A percentile compares a stretch with the other conserved stretches of the same genome.
phyloP scores from a whole-genome alignment of 2,113 vertebrate genomes.

The Pomatorhinus ruficollis region DNA sequence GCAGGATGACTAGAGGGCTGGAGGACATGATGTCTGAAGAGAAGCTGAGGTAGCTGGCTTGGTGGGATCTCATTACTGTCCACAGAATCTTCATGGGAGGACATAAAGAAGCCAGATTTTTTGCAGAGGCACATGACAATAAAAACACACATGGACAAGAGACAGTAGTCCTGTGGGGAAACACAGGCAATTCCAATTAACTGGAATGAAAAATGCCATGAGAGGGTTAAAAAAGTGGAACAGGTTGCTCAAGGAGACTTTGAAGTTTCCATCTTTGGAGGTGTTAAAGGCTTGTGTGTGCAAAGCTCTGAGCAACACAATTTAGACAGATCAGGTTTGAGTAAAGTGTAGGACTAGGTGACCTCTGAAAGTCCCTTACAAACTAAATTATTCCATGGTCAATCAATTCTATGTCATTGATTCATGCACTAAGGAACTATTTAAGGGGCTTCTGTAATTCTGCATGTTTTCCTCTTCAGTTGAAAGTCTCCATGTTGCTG shows the following conservation, averaged over 20 bases:
- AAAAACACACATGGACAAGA: neutral
- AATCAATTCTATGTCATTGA: neutral
- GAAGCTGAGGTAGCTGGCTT: neutral
- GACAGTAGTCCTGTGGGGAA: neutral
- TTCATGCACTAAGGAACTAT: neutral
- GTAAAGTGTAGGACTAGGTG: neutral
- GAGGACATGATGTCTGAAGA: neutral
- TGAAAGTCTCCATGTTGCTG: conserved; percentile 70
- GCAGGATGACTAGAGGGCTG: neutral
- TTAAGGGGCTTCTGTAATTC: neutral
- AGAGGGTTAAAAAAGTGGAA: neutral
- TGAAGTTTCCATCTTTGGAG: neutral
- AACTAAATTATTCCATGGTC: neutral
- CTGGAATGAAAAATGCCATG: neutral
- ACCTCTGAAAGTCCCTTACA: neutral
- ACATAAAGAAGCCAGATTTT: neutral
- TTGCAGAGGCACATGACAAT: accelerated
- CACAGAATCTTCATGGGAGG: neutral
- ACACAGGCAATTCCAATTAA: neutral
- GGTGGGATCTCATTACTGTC: neutral
- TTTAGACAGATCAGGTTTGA: neutral
- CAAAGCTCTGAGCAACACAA: neutral
- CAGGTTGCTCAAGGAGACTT: neutral
- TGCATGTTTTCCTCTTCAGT: conserved; percentile 44
- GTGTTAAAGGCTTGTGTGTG: neutral